Base-by-base conservation (phyloP, 1,140 invertebrate species). In the Riptortus pedestris region DNA sequence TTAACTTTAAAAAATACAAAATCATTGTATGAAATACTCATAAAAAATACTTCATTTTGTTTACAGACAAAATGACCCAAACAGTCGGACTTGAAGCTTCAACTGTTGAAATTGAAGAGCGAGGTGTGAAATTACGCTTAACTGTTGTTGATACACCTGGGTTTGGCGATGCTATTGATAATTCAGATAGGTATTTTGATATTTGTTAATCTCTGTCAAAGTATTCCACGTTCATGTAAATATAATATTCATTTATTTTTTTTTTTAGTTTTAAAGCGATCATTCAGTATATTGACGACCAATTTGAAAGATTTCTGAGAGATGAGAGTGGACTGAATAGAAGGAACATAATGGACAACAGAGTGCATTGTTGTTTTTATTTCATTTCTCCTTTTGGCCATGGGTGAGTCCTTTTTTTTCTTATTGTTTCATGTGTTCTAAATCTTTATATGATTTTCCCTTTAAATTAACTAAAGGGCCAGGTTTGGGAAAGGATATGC, bases 301-400 rank as follows among this genome's bases (percentile, higher is more conserved):
- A 95, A 73, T 95, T 93, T 77, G 91, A 94, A 76, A 83, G 89
- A 66, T 96, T 92, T 74, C 76, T 95, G 26, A 82, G 88, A 55
- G 91, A 94, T 71, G 92, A 95, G 76, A 92, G 88, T 72, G 92
- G 93, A 7, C 79, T 95, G 14, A 94, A 95, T 75, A 81, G 91
- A 52, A 83, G 91, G 68, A 92, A 94, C 71, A 94, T 93, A 69
- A 85, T 93, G 48, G 93, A 96, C 71, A 93, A 91, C 75, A 82
- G 92, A 74, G 90, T 96, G 72, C 92, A 96, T 74, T 95, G 91
- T 76, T 99, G 96, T 78, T 93, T 99, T 71, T 99, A 99, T 78
- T 99, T 99, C 75, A 98, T 99, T 73, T 95, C 96, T 51, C 96
- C 97, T 16, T 94, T 94, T 76, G 95, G 95, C 29, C 95, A 98